phyloP scores from a whole-genome alignment of 2,888 invertebrate genomes.

The Nephrotoma guestfalica region DNA sequence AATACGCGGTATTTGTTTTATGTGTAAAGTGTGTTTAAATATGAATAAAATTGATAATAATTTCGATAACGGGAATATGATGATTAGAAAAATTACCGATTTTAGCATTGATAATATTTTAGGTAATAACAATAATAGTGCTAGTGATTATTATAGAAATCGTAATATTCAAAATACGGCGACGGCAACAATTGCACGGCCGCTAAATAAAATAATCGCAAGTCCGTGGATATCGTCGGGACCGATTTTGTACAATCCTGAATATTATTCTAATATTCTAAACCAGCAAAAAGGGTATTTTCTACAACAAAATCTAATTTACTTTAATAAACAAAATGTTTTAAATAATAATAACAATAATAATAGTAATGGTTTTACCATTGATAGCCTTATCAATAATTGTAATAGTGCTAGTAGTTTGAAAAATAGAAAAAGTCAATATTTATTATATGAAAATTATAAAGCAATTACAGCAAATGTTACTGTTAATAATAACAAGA shows the following conservation, averaged over 20 bases:
- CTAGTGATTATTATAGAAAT: neutral
- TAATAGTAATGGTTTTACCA: neutral
- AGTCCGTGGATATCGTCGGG: constrained; percentile 41
- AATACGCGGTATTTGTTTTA: neutral
- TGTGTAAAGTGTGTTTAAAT: neutral
- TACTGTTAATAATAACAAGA: neutral
- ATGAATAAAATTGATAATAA: neutral
- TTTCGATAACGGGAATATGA: constrained; percentile 10
- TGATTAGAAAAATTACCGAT: constrained; percentile 22
- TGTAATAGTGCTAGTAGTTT: neutral
- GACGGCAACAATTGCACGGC: constrained; percentile 10
- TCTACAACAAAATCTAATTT: neutral
- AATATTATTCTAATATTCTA: neutral
- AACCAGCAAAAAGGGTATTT: neutral
- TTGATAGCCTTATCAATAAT: neutral
- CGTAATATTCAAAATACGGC: neutral
- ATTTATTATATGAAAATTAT: neutral
- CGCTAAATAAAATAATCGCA: constrained; percentile 39
- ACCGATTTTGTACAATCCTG: constrained; percentile 17
- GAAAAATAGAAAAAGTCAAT: neutral
- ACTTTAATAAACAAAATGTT: neutral
- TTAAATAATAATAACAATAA: neutral
- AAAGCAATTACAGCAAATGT: neutral
- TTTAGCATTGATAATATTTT: constrained; percentile 29
- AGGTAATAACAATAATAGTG: constrained; percentile 8